Base-by-base conservation (phyloP, 2,797 vertebrate species). In the Rhadinocentrus ornatus region DNA sequence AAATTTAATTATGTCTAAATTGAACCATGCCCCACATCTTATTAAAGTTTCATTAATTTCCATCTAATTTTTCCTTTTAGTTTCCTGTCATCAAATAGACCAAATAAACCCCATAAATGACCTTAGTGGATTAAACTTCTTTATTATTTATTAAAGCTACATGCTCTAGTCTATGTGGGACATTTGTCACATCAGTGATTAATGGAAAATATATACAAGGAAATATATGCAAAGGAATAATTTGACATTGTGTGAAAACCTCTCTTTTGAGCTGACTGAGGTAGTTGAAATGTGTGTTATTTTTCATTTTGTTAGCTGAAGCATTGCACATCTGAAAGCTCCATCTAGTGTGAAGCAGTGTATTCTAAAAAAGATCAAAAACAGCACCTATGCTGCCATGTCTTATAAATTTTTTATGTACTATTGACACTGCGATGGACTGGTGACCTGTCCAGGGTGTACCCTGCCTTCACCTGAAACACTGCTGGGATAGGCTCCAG, bases 221-320 rank as follows among this genome's bases (percentile, higher is more conserved):
- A n/a, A 65, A 46, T 11, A 46, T 32, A 32, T 32, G 8, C 22
- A 29, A 59, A 62, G 54, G 31, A 64, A 48, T 12, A 35, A 18
- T 63, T 60, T 73, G 57, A 59, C 32, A 57, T 62, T 39, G 52
- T 22, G 29, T 26, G 13, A 27, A 48, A 67, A 68, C 20, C 29
- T 44, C 32, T 2, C 46, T 55, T 76, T 32, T 13, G 18, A 58
- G 50, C 22, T n/a, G 6, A n/a, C 54, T 20, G 24, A 1, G 59
- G 52, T 46, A 50, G 54, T 4, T 35, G 13, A 32, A 16, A 52
- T 22, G 60, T 18, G n/a, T 7, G 1, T 16, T 37, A 1, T 37
- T 16, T 13, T 16, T 41, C 16, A 8, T 44, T 44, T 18, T 16
- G 34, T n/a, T 18, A 44, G 6, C 35, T 27, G 24, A 3, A 18